Evolutionary conservation across 2,797 vertebrate genomes (phyloP).

Genomic region (Hydrolagus colliei): DNA sequence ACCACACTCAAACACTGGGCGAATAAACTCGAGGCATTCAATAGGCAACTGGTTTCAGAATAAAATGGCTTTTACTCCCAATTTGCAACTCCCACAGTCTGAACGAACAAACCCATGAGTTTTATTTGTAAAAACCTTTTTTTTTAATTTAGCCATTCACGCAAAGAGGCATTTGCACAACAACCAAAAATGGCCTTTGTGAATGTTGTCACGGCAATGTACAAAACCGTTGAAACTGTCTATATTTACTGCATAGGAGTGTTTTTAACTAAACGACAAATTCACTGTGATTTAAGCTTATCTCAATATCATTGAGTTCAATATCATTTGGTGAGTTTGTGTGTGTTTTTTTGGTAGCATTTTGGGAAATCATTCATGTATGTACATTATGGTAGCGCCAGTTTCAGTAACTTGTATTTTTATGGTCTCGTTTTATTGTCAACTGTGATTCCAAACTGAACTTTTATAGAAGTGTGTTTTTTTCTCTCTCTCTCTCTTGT

Average conservation of each 20-base stretch:
- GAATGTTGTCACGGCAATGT: neutral
- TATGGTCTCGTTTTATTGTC: neutral
- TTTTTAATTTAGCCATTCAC: neutral
- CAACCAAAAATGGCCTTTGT: slow-evolving; percentile 7
- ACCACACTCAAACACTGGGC: too few species aligned
- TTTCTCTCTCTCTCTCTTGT: too few species aligned
- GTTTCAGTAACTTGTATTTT: neutral
- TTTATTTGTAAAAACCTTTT: neutral
- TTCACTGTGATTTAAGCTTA: slow-evolving; percentile 26
- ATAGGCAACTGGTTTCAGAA: too few species aligned
- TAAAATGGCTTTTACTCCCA: neutral
- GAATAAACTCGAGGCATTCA: too few species aligned
- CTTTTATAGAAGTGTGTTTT: slow-evolving; percentile 10
- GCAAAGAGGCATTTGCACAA: neutral
- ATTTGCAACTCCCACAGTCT: neutral
- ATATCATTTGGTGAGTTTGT: slow-evolving; percentile 1
- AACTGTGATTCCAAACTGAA: slow-evolving; percentile 11
- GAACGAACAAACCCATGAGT: neutral
- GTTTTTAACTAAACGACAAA: slow-evolving; percentile 18
- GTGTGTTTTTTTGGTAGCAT: neutral
- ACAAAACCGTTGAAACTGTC: too few species aligned
- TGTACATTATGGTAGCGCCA: neutral
- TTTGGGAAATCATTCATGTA: neutral
- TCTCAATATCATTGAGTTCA: neutral
- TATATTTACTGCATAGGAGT: neutral